Conservation (phyloP, 2,888 invertebrate genomes). For the Syrista parreyssii region DNA sequence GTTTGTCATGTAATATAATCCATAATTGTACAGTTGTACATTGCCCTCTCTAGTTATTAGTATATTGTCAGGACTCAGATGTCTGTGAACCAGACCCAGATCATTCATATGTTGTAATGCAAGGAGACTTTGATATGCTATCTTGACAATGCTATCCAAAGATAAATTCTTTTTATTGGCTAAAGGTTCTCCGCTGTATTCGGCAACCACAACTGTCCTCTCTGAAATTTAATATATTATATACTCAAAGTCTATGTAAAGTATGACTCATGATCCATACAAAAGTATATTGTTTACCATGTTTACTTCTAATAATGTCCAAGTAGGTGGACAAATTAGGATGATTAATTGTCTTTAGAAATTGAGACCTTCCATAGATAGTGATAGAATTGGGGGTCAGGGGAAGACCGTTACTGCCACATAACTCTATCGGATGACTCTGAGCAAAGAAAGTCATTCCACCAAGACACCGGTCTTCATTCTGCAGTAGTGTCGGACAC, state of each 20-base stretch:
- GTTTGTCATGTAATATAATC: constrained; percentile 92
- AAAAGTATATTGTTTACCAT: constrained; percentile 73
- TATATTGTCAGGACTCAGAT: constrained; percentile 86
- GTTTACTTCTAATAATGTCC: constrained; percentile 92
- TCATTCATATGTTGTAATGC: constrained; percentile 80
- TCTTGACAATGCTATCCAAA: constrained; percentile 71
- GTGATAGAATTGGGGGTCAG: constrained; percentile 96
- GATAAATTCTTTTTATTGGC: constrained; percentile 67
- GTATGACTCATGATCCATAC: background rate
- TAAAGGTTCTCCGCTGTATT: constrained; percentile 78
- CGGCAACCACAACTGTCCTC: constrained; percentile 84
- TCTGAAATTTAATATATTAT: constrained; percentile 68
- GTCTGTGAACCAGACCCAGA: constrained; percentile 81
- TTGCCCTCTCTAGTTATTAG: constrained; percentile 77
- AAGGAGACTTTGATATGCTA: constrained; percentile 79
- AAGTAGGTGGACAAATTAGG: constrained; percentile 89
- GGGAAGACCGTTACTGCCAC: constrained; percentile 96
- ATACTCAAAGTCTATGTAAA: background rate
- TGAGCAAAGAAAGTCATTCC: constrained; percentile 92
- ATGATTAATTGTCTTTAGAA: constrained; percentile 82
- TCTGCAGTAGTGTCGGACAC: constrained; percentile 64
- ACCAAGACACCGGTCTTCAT: constrained; percentile 75
- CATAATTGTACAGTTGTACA: constrained; percentile 92
- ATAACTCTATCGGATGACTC: constrained; percentile 88
- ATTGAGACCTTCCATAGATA: constrained; percentile 89